Evolutionary conservation across 1,140 invertebrate genomes (phyloP).

Genomic region (Idris sp.): DNA sequence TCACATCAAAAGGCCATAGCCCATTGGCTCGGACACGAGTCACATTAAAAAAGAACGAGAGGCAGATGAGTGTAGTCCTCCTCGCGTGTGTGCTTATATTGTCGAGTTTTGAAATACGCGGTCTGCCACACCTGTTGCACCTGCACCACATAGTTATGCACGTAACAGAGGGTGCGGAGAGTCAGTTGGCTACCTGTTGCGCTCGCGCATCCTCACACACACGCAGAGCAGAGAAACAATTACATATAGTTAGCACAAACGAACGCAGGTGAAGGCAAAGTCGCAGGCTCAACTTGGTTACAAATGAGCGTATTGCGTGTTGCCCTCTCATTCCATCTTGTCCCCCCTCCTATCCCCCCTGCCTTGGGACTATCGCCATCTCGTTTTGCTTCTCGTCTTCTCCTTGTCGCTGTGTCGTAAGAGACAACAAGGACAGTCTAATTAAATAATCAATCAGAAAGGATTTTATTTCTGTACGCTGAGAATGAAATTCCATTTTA

Average conservation of each 20-base stretch:
- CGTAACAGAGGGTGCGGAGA: conserved; percentile 43
- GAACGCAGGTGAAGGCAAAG: conserved; percentile 41
- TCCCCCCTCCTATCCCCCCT: no score
- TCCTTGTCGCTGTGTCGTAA: conserved; percentile 28
- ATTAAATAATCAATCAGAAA: conserved; percentile 58
- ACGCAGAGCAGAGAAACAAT: conserved; percentile 46
- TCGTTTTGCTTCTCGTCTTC: conserved; percentile 1
- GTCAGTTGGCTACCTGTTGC: conserved; percentile 50
- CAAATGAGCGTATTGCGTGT: conserved; percentile 60
- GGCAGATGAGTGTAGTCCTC: no score
- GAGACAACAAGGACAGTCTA: conserved; percentile 33
- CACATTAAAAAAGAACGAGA: no score
- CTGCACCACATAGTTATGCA: conserved; percentile 42
- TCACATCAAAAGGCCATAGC: no score
- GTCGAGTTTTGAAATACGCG: conserved; percentile 37
- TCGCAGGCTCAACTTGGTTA: conserved; percentile 52
- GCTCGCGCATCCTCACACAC: conserved; percentile 9
- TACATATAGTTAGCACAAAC: conserved; percentile 57
- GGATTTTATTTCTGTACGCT: no score
- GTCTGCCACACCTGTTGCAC: conserved; percentile 50
- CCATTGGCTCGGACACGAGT: neutral
- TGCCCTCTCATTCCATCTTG: conserved; percentile 34
- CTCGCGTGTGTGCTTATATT: conserved; percentile 6
- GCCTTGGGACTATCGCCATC: no score
- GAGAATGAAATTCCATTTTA: no score